These are phyloP conservation scores for Galerucella calmariensis DNA, from an alignment of 2,888 invertebrate species.

Conservation along the genomic window DNA sequence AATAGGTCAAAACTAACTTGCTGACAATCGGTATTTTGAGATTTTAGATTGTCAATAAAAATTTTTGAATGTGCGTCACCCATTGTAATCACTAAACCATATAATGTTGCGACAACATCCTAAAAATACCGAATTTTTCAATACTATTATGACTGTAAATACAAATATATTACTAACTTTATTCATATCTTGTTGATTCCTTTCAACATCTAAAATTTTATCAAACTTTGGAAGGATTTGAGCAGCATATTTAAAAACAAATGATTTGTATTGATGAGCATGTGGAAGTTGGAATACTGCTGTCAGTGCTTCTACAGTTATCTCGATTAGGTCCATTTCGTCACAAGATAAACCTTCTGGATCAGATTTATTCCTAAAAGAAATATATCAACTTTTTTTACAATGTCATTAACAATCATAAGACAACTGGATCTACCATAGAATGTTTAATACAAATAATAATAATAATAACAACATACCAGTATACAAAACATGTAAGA, in stretches of 20 bases:
- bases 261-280: conserved; percentile 68
- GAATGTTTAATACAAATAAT: no score
- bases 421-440: no score
- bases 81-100: conserved; percentile 75
- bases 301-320: conserved; percentile 72
- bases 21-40: conserved; percentile 66
- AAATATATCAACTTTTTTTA: neutral
- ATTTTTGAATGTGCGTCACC: conserved; percentile 76
- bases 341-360: conserved; percentile 68
- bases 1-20: conserved; percentile 73
- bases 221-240: conserved; percentile 71
- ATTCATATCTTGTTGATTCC: conserved; percentile 59
- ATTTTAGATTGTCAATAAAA: conserved; percentile 68
- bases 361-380: conserved; percentile 62
- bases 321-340: conserved; percentile 71
- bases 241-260: conserved; percentile 69
- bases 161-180: conserved; percentile 54
- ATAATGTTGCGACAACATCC: conserved; percentile 77
- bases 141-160: neutral
- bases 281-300: conserved; percentile 72
- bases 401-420: neutral
- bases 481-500: conserved; percentile 63
- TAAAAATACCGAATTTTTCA: conserved; percentile 56
- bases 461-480: conserved; percentile 52
- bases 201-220: conserved; percentile 67